Evolutionary conservation across 2,888 invertebrate genomes (phyloP), one percentile per base, ranked within the genome.

Genomic region (Gortyna flavago): DNA sequence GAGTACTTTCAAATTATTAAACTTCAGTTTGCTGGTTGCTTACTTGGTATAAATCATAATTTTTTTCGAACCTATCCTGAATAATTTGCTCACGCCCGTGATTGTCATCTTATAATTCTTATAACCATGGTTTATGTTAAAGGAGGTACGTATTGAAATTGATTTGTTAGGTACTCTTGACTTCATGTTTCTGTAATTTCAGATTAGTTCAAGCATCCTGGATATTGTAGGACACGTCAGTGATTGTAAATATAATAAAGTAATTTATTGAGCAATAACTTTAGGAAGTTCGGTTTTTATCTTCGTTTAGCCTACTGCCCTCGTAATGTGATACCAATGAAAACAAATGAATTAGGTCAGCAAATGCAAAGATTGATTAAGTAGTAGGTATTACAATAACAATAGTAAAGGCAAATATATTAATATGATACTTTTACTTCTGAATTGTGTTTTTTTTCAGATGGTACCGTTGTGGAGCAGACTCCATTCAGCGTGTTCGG

Each of bases 391-490:
- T 64, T 62, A 32, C 21, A 35, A 54, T 32, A 59, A 35, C 13
- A 71, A 35, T 38, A 18, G 13, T 18, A 25, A 4, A 9, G n/a
- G 32, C 29, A 54, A 48, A 13, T 25, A 6, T 25, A 38, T 11
- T 57, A 35, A 35, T 35, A 35, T 35, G 35, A 35, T 25, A 70
- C 29, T 44, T 41, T 29, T 9, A 62, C 5, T 59, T 73, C 13
- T n/a, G 5, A 16, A 35, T 67, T 57, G 9, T 51, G 8, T 41
- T 62, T 41, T 54, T 68, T 92, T 93, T 64, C 92, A 97, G 97
- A 97, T 95, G 97, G 97, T 4, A 95, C 95, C 7, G 94, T 97
- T 54, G 94, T 95, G 80, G 91, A 97, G 78, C 92, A 91, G 38
- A 93, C 91, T 64, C 97, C 97, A 38, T 97, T 97, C 90, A 95